Conservation (phyloP, 2,113 vertebrate species). For the Tautogolabrus adspersus region DNA sequence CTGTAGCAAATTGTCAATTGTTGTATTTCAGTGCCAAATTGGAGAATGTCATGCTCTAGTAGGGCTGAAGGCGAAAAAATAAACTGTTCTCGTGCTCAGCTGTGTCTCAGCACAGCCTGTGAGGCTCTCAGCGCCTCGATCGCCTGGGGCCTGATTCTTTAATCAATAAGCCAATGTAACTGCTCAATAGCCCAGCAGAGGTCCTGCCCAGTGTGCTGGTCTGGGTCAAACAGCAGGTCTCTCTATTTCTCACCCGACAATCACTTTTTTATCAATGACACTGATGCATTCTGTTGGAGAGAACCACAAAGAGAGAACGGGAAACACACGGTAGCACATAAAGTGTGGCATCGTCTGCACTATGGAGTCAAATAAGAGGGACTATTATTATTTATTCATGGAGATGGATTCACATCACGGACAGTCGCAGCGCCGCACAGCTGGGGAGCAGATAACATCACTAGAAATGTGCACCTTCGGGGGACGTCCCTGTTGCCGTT, state of each 20-base stretch:
- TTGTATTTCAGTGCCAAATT: slow-evolving; percentile 4
- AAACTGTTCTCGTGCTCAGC: slow-evolving; percentile 18
- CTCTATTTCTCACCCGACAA: slow-evolving; percentile 60
- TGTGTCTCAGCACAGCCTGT: slow-evolving; percentile 2
- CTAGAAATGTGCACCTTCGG: slow-evolving; percentile 25
- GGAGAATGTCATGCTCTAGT: neutral
- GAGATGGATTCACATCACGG: slow-evolving; percentile 38
- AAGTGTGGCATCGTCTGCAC: neutral
- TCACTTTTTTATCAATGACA: slow-evolving; percentile 41
- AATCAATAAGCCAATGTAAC: slow-evolving; percentile 69
- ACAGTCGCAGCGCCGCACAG: slow-evolving; percentile 8
- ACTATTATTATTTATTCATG: slow-evolving; percentile 65
- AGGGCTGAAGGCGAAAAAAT: neutral
- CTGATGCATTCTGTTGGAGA: slow-evolving; percentile 30
- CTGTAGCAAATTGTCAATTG: neutral
- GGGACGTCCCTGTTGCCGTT: slow-evolving; percentile 28
- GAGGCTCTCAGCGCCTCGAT: slow-evolving; percentile 9
- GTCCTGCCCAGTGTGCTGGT: slow-evolving; percentile 10
- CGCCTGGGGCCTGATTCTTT: slow-evolving; percentile 53
- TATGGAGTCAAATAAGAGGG: slow-evolving; percentile 6
- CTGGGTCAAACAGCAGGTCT: slow-evolving; percentile 39
- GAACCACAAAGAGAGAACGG: neutral
- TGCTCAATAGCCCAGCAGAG: slow-evolving; percentile 46
- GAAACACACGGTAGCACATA: neutral
- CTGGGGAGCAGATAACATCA: slow-evolving; percentile 36